Conservation (phyloP, 2,113 vertebrate genomes). For the Odobenus rosmarus region DNA sequence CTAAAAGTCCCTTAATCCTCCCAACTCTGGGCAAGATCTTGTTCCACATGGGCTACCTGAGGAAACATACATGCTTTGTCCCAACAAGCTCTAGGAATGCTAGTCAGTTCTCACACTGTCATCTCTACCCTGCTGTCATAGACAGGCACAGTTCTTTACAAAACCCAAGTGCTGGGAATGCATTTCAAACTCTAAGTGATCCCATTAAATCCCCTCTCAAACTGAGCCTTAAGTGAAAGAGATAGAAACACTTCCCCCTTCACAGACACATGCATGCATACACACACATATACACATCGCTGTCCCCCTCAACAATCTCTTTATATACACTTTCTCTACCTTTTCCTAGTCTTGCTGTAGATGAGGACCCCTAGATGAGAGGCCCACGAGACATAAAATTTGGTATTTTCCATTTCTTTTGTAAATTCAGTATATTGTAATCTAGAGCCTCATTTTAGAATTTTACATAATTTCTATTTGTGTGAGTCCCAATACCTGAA, state of each 20-base stretch:
- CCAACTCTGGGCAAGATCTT: background rate
- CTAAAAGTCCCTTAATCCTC: background rate
- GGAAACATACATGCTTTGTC: background rate
- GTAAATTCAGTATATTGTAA: background rate
- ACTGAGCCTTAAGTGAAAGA: background rate
- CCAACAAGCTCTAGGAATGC: background rate
- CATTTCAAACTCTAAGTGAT: background rate
- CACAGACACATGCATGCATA: background rate
- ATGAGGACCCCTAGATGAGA: background rate
- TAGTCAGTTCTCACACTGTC: background rate
- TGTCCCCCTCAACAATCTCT: background rate
- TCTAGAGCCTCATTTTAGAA: background rate
- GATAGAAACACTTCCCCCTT: background rate
- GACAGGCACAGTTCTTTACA: background rate
- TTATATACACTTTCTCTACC: background rate
- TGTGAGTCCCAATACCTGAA: background rate
- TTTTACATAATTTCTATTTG: background rate
- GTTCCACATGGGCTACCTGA: background rate
- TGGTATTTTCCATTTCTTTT: conserved; percentile 1
- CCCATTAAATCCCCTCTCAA: background rate
- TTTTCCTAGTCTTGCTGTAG: background rate
- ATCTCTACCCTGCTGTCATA: background rate
- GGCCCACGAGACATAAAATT: background rate
- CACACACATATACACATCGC: background rate
- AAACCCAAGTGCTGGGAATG: background rate